Base-by-base conservation (phyloP, 2,888 invertebrate species). In the Nomada ferruginata region DNA sequence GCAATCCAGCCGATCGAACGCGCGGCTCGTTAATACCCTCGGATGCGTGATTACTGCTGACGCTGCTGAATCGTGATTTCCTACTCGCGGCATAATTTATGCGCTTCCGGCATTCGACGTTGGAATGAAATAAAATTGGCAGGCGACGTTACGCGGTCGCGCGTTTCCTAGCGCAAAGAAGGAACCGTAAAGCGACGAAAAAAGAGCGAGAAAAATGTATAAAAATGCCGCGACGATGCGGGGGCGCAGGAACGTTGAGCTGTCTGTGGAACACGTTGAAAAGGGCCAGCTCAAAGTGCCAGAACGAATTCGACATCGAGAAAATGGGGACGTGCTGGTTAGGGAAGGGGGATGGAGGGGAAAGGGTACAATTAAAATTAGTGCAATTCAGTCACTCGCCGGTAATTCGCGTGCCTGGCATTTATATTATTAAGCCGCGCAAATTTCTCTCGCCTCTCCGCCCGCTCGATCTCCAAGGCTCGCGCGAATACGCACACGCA, bases 361-460 rank as follows among this genome's bases (percentile, higher is more conserved):
- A 87, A 91, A 88, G 89, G 90, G 90, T 91, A 90, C 90, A 92
- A 92, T 92, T 92, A 92, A 92, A 93, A 93, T 92, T 93, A 92
- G 91, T 90, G 90, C 91, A 90, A 93, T 92, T 93, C 92, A 92
- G 91, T 92, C 91, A 89, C 88, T 91, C 87, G 86, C 86, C 85
- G 87, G 89, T 90, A 91, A 92, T 92, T 91, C 89, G 89, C 90
- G 90, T 91, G 91, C 89, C 90, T 89, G 90, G 91, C 91, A 92
- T 93, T 92, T 92, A 92, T 92, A 92, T 91, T 92, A 92, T 92
- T 91, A 91, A 92, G 89, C 90, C 88, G 87, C 87, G 89, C 89
- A 90, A 91, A 92, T 92, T 90, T 91, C 89, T 87, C 89, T 85
- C 85, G 78, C 68, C 85, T 82, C 79, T 68, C 42, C 74, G 65